These are phyloP conservation scores for Eretmocerus hayati DNA, from an alignment of 2,888 invertebrate species.

Conservation along the genomic window DNA sequence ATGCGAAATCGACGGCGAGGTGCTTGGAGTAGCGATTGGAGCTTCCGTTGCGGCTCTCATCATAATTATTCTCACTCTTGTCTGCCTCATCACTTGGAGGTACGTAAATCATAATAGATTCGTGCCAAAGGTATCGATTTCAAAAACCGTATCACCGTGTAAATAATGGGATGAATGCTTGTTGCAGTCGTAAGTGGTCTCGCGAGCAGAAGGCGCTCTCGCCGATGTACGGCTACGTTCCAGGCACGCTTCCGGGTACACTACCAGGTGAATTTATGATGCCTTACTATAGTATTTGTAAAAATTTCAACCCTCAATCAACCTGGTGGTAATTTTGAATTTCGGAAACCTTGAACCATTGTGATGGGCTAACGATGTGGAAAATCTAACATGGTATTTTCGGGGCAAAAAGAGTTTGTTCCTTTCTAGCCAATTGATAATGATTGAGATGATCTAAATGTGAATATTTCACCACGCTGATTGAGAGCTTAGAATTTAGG, in stretches of 20 bases:
- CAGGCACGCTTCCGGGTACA: conserved; percentile 48
- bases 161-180: background rate
- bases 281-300: background rate
- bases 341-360: too few species aligned
- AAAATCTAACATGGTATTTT: too few species aligned
- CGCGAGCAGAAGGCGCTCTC: conserved; percentile 78
- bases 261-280: conserved; percentile 35
- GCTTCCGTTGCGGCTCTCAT: conserved; percentile 83
- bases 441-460: too few species aligned
- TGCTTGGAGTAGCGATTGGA: conserved; percentile 83
- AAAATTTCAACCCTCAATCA: background rate
- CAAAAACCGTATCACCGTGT: background rate
- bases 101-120: conserved; percentile 39
- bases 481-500: background rate
- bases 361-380: too few species aligned
- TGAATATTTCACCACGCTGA: too few species aligned
- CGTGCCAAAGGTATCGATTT: background rate
- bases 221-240: conserved; percentile 83
- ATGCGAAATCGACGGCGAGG: conserved; percentile 88
- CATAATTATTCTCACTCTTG: conserved; percentile 78
- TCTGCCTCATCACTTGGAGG: conserved; percentile 89
- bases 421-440: too few species aligned
- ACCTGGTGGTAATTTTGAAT: too few species aligned
- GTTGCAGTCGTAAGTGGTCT: conserved; percentile 76
- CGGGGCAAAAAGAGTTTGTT: too few species aligned